Evolutionary conservation across 2,888 invertebrate species (phyloP).

Genomic region (Chymomyza fuscimana): DNA sequence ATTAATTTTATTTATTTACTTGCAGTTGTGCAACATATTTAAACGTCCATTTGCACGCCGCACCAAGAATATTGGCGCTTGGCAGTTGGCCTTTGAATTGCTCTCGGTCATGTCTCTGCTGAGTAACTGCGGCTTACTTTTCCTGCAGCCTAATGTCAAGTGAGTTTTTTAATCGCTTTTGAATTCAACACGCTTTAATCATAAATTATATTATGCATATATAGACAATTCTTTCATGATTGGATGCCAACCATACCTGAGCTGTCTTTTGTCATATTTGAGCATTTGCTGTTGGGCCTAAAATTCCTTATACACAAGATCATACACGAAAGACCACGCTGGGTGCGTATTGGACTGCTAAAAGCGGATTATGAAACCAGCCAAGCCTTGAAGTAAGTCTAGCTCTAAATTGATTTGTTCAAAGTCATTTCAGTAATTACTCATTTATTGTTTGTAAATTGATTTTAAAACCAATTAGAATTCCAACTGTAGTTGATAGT

Average conservation of each 20-base stretch:
- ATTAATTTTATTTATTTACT: background rate
- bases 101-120: constrained; percentile 85
- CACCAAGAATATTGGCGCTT: constrained; percentile 87
- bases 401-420: constrained; percentile 48
- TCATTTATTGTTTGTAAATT: too few relatives aligned
- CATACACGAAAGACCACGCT: constrained; percentile 86
- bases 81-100: constrained; percentile 83
- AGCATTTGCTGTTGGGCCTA: constrained; percentile 85
- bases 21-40: constrained; percentile 83
- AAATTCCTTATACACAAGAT: constrained; percentile 84
- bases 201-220: constrained; percentile 15
- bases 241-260: constrained; percentile 74
- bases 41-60: constrained; percentile 85
- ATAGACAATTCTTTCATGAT: constrained; percentile 75
- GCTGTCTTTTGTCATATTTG: constrained; percentile 84
- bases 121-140: constrained; percentile 87
- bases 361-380: constrained; percentile 83
- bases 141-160: constrained; percentile 84
- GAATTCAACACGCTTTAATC: background rate
- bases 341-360: constrained; percentile 84
- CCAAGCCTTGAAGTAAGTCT: constrained; percentile 82
- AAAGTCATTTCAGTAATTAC: too few relatives aligned
- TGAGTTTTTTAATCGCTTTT: background rate
- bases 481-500: too few relatives aligned
- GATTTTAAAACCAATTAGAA: too few relatives aligned